A percentile compares a stretch with the other conserved stretches of the same genome.
These are phyloP conservation scores for Melanchra persicariae DNA, from an alignment of 2,888 invertebrate genomes.

Conservation along the genomic window DNA sequence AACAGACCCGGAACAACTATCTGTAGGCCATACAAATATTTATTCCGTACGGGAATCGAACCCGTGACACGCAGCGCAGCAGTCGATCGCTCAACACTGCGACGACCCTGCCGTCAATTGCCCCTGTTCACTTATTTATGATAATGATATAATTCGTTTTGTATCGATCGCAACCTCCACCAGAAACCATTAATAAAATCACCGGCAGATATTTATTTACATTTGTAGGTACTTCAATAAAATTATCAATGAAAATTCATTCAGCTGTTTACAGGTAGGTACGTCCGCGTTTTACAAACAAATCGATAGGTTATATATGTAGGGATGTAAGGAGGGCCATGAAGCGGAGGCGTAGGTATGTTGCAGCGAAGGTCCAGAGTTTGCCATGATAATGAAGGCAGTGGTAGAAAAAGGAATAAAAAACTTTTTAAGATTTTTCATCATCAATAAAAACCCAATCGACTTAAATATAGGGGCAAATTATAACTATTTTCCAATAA, in stretches of 20 bases:
- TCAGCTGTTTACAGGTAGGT: constrained; percentile 49
- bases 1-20: too few species aligned
- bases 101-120: too few species aligned
- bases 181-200: not conserved
- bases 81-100: too few species aligned
- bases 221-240: constrained; percentile 1
- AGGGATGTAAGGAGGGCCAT: not conserved
- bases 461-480: too few species aligned
- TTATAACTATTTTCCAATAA: too few species aligned
- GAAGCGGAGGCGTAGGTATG: not conserved
- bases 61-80: too few species aligned
- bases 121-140: not conserved
- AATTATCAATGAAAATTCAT: constrained; percentile 34
- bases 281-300: constrained; percentile 45
- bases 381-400: not conserved
- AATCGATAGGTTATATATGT: constrained; percentile 58
- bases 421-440: too few species aligned
- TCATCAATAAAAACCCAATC: too few species aligned
- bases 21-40: too few species aligned
- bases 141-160: not conserved
- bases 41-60: too few species aligned
- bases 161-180: not conserved
- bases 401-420: not conserved
- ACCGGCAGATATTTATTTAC: not conserved
- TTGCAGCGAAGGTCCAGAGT: not conserved